Evolutionary conservation across 2,888 invertebrate genomes (phyloP), one percentile per base, ranked within the genome.

Genomic region (Aphodius granarius): DNA sequence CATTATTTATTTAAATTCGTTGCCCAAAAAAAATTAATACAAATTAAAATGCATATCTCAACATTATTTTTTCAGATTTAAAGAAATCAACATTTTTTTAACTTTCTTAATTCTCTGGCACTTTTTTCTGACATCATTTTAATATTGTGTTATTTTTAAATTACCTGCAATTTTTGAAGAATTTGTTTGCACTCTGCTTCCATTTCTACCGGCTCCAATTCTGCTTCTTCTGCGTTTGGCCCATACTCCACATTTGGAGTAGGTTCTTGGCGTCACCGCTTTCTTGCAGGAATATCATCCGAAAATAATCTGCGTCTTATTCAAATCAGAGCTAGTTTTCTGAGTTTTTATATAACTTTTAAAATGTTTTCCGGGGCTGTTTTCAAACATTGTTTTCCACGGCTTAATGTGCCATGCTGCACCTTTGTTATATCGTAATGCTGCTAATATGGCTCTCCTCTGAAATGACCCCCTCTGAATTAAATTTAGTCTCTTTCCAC

Each of bases 401-500:
- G 75, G 64, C 16, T 3, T 73, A 63, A 4, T 13, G 9, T 62
- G 72, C 75, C 75, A 75, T 21, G 18, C 17, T n/a, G 6, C 19
- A 16, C 66, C 22, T 22, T 74, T 64, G 71, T 84, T 84, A 76
- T 81, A 83, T n/a, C 81, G 81, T 15, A 84, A 74, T 5, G 80
- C 82, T 5, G 84, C 81, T n/a, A 82, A 82, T 6, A 78, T 73
- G 62, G 81, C 82, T 68, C 84, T 79, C 13, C 75, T 80, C 79
- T 82, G 79, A 71, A 83, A 85, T 3, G 80, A 80, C 15, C 81
- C 73, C 72, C 76, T 79, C 70, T 76, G 63, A 13, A 79, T 62
- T 77, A 79, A 81, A 75, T 84, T 83, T 13, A 81, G 80, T 73
- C 82, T 66, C 79, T 84, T 85, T 0, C 83, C 84, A 2, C 82